These are phyloP conservation scores for Chaetura pelagica DNA, from an alignment of 2,113 vertebrate genomes.

Conservation along the genomic window DNA sequence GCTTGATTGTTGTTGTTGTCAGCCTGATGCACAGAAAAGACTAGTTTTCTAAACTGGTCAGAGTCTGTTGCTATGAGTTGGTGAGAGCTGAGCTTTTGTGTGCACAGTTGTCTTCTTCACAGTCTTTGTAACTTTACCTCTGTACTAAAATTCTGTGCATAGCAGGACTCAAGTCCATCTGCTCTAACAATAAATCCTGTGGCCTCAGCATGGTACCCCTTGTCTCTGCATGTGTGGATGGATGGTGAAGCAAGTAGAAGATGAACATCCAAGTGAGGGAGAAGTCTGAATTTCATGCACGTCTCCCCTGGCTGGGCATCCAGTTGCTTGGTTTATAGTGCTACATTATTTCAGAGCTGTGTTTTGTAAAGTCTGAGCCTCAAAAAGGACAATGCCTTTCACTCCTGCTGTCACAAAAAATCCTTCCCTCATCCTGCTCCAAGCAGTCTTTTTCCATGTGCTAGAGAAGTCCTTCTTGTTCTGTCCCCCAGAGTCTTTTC, in stretches of 20 bases:
- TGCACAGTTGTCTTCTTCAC: background rate
- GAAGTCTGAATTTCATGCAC: background rate
- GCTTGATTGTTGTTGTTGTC: background rate
- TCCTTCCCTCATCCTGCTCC: background rate
- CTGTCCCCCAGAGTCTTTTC: background rate
- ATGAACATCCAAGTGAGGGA: background rate
- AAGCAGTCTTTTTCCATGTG: background rate
- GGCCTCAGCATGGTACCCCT: background rate
- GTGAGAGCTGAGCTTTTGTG: background rate
- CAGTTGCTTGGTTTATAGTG: background rate
- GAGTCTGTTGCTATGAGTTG: background rate
- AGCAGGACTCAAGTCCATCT: background rate
- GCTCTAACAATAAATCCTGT: background rate
- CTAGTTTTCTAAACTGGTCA: background rate
- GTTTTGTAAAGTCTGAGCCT: constrained; percentile 12
- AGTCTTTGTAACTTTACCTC: background rate
- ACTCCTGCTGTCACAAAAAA: background rate
- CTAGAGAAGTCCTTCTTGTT: background rate
- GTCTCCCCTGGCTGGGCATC: background rate
- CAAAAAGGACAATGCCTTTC: background rate
- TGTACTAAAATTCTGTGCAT: background rate
- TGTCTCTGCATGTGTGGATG: background rate
- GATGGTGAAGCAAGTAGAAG: background rate
- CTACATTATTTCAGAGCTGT: background rate
- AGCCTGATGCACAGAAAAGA: background rate